Conservation (phyloP, 2,113 vertebrate genomes). For the Microcebus ravelobensis region DNA sequence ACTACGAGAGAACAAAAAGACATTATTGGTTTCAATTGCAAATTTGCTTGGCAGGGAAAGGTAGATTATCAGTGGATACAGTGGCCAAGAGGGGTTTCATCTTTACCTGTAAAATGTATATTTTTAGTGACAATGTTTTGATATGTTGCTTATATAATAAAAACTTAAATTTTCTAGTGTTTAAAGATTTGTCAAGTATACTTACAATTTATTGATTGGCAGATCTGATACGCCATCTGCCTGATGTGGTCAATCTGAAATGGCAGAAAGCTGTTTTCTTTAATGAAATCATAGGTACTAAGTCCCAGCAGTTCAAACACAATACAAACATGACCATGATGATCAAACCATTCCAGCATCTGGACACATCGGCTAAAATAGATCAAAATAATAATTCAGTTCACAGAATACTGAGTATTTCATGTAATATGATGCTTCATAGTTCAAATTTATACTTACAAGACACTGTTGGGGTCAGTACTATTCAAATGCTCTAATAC, state of each 20-base stretch:
- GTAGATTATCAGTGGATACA: neutral
- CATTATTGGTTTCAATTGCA: slow-evolving; percentile 44
- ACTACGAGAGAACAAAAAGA: slow-evolving; percentile 86
- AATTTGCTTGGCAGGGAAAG: neutral
- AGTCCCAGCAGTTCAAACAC: slow-evolving; percentile 96
- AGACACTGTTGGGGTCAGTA: slow-evolving; percentile 89
- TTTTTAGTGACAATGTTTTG: neutral
- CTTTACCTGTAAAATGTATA: neutral
- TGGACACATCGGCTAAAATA: slow-evolving; percentile 93
- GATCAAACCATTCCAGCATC: slow-evolving; percentile 98
- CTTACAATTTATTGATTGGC: slow-evolving; percentile 95
- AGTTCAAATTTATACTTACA: slow-evolving; percentile 82
- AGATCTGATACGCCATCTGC: slow-evolving; percentile 96
- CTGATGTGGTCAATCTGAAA: slow-evolving; percentile 95
- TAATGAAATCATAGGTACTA: slow-evolving; percentile 98
- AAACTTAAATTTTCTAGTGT: neutral
- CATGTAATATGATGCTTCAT: neutral
- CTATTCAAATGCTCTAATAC: slow-evolving; percentile 94
- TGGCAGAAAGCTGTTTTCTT: slow-evolving; percentile 97
- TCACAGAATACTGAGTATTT: neutral
- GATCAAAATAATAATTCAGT: slow-evolving; percentile 44
- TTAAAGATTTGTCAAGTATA: slow-evolving; percentile 70
- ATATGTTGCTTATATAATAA: neutral
- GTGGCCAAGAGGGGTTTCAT: neutral
- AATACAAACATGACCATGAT: slow-evolving; percentile 96